These are phyloP conservation scores for Phainopepla nitens DNA, from an alignment of 2,113 vertebrate species.

Conservation along the genomic window DNA sequence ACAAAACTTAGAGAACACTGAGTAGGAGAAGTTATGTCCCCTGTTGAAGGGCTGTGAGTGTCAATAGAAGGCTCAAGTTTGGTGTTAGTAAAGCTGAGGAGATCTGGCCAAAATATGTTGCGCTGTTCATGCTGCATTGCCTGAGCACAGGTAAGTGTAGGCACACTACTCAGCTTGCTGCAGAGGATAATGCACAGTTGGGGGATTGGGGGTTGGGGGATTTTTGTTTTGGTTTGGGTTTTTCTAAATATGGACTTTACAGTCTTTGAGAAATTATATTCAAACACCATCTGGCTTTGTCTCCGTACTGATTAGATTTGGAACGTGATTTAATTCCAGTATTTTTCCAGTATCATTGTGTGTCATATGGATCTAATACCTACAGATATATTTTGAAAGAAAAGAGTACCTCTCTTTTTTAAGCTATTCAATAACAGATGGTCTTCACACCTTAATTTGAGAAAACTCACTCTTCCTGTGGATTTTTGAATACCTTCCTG, in stretches of 20 bases:
- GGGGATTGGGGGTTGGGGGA: neutral
- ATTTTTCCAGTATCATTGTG: neutral
- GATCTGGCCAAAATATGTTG: neutral
- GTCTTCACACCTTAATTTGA: neutral
- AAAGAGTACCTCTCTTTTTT: neutral
- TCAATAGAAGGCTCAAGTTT: neutral
- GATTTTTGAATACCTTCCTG: neutral
- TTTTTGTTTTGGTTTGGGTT: neutral
- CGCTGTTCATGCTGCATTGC: neutral
- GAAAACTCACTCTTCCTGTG: neutral
- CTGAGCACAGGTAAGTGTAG: neutral
- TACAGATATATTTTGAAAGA: neutral
- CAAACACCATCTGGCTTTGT: neutral
- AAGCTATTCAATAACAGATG: neutral
- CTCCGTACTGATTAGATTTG: neutral
- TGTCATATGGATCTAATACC: neutral
- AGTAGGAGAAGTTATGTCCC: fast-evolving
- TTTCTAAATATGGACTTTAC: neutral
- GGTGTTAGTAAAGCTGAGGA: neutral
- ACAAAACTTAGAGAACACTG: neutral
- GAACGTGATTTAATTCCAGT: neutral
- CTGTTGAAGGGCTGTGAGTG: neutral
- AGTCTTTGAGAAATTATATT: neutral
- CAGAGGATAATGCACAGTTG: neutral
- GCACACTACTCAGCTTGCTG: neutral